Evolutionary conservation across 2,797 vertebrate genomes (phyloP).

Genomic region (Mus caroli): DNA sequence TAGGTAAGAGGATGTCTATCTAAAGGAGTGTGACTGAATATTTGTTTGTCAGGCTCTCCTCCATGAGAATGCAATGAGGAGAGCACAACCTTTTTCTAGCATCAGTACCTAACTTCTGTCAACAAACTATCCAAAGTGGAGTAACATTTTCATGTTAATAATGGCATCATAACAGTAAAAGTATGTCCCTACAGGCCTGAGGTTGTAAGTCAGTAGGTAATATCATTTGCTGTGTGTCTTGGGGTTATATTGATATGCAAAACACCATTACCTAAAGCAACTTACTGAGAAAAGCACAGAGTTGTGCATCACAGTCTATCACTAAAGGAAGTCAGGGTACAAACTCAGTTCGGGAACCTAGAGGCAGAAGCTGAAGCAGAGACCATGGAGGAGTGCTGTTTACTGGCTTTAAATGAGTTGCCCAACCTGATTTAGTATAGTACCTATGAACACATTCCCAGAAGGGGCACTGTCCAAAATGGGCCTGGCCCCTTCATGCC

Average conservation of each 20-base stretch:
- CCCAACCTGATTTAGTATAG: background rate
- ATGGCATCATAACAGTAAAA: background rate
- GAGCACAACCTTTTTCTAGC: background rate
- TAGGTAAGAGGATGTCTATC: background rate
- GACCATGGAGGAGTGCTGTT: background rate
- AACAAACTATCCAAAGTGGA: background rate
- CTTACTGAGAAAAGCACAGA: background rate
- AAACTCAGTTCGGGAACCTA: background rate
- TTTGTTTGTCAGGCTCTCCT: background rate
- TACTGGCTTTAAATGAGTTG: background rate
- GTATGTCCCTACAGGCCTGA: background rate
- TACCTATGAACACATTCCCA: background rate
- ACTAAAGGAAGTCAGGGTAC: background rate
- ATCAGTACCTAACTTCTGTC: background rate
- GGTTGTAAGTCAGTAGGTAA: background rate
- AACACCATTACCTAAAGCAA: background rate
- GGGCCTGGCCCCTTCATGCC: background rate
- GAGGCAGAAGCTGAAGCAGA: background rate
- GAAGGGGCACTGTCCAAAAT: background rate
- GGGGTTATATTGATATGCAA: background rate
- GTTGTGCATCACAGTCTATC: background rate
- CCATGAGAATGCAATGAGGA: background rate
- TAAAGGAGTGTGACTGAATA: background rate
- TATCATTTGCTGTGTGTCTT: background rate
- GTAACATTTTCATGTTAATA: background rate